Base-by-base conservation (phyloP, 2,888 invertebrate genomes). In the Diplolepis rosae region DNA sequence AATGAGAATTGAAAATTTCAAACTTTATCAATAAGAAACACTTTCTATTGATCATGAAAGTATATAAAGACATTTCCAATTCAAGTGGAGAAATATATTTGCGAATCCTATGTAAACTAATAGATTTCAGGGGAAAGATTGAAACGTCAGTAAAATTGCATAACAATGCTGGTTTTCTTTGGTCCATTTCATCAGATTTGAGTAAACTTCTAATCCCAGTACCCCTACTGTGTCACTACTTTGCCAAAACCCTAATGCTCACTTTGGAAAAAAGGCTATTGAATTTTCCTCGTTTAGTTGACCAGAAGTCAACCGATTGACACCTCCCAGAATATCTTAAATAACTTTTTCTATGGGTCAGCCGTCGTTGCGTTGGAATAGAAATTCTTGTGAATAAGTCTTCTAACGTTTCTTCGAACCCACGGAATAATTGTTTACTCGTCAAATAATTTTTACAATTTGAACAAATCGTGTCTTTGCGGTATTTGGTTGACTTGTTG, bases 291-390 rank as follows among this genome's bases (percentile, higher is more conserved):
- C 3, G 39, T 22, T 24, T 2, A 39, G 7, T 24, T 61, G 61
- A 61, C 61, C 39, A 61, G 27, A 27, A 61, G 24, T 61, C 9
- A 39, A 22, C n/a, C 24, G 39, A 39, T 39, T 61, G 61, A n/a
- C 61, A 61, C 61, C 35, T 39, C 15, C 22, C 24, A 22, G 24
- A n/a, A 61, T 39, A 27, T 61, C 24, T 39, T 13, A 39, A 35
- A 54, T 22, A 11, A 24, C 13, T n/a, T n/a, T 24, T 61, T 61
- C 24, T 39, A 56, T 22, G 18, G 56, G 32, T 32, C 56, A 1
- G 1, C 13, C 56, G 56, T 35, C 22, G 35, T 22, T 18, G 1
- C 4, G 11, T 22, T 13, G 0, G 13, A 24, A 35, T 22, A 6
- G 22, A 56, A 22, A 35, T 61, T 24, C 7, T n/a, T n/a, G n/a